Base-by-base conservation (phyloP, 35 echinoderm and acorn worm species). In the Lytechinus variegatus region DNA sequence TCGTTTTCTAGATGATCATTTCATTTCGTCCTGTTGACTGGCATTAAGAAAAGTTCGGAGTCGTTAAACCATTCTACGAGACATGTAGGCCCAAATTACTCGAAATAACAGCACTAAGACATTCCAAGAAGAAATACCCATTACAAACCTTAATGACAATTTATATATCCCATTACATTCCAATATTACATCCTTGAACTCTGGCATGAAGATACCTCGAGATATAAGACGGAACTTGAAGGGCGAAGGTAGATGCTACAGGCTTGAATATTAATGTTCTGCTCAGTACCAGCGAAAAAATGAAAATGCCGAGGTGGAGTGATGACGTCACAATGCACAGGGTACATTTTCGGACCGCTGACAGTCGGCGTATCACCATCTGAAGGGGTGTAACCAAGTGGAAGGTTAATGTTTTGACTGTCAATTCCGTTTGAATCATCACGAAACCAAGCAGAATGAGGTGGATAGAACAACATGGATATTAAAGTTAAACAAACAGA, bases 401-500 rank as follows among this genome's bases (percentile, higher is more conserved):
- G 66, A 79, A 79, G n/a, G 24, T 24, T 19, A 24, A 79, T 79
- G 66, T 79, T 79, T 79, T 14, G 66, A 6, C 21, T 79, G 66
- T 79, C 66, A 24, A 79, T 79, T 79, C 8, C 6, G 66, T 79
- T 79, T 71, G 19, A 19, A 6, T 24, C 66, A 5, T 24, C n/a
- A 79, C 21, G 19, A 79, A 24, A 24, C n/a, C 66, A 79, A 79
- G 66, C 66, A 24, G 66, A 79, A 79, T 24, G 57, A 4, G 19
- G 56, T 11, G 19, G 66, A 79, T 16, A 24, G 6, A 24, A 16
- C 7, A 24, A 79, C 66, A 79, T 4, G 16, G 66, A 0, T 79
- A 79, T 79, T 79, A 79, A 79, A 79, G 19, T 79, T 24, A 79
- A 79, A 79, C 66, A 79, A 79, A 79, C 66, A 79, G 66, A 79